These are phyloP conservation scores for Beris chalybata DNA, from an alignment of 2,888 invertebrate species.

Conservation along the genomic window DNA sequence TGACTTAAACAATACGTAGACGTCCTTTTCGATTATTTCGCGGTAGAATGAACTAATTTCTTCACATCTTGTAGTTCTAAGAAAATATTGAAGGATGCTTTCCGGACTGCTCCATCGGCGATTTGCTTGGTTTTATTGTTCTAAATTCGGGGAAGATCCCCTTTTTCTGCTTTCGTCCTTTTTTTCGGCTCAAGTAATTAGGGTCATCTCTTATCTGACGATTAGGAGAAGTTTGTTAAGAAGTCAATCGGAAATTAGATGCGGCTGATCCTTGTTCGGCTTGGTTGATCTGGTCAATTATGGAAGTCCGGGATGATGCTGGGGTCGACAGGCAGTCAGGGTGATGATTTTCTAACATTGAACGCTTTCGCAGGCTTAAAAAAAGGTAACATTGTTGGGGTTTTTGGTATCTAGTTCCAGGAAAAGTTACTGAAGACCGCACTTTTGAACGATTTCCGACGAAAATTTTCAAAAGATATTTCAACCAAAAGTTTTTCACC, in stretches of 20 bases:
- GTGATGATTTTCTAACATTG: too few species aligned
- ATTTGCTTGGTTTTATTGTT: background rate
- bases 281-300: background rate
- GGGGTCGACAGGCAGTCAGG: too few species aligned
- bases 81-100: slow-evolving; percentile 6
- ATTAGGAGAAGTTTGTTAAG: slow-evolving; percentile 14
- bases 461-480: background rate
- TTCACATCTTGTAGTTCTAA: slow-evolving; percentile 3
- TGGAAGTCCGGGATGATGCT: too few species aligned
- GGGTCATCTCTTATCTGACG: slow-evolving; percentile 36
- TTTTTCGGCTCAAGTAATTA: slow-evolving; percentile 32
- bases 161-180: slow-evolving; percentile 6
- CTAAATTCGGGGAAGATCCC: background rate
- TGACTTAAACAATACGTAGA: slow-evolving; percentile 18
- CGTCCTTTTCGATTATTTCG: slow-evolving; percentile 28
- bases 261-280: slow-evolving; percentile 2
- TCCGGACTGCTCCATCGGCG: slow-evolving; percentile 15
- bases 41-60: slow-evolving; percentile 27
- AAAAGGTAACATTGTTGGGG: too few species aligned
- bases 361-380: too few species aligned
- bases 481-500: too few species aligned
- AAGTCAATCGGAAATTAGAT: slow-evolving; percentile 14
- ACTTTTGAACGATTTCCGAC: background rate
- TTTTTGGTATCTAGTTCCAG: too few species aligned
- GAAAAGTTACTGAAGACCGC: too few species aligned